Evolutionary conservation across 1,140 invertebrate species (phyloP), one percentile per base, ranked within the genome.

Genomic region (Tigriopus japonicus): DNA sequence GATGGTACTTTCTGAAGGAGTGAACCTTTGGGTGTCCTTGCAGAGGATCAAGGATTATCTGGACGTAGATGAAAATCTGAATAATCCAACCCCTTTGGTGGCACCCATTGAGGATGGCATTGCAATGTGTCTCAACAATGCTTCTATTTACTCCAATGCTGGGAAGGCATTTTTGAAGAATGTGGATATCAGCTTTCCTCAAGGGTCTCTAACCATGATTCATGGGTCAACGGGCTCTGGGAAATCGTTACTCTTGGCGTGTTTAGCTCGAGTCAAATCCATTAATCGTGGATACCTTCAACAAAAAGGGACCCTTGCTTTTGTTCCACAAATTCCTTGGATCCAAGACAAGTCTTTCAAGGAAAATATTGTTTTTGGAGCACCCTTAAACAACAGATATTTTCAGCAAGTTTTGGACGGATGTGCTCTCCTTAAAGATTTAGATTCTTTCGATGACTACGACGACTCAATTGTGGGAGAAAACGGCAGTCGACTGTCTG

Each of bases 211-310:
- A 3, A 49, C 45, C 21, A 82, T 81, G 0, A 72, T 89, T 3
- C 80, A 89, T 43, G 86, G 86, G 2, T 79, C 81, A 41, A 85
- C 88, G 24, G 85, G 85, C 6, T 75, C 81, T 0, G 85, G 86
- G 14, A 89, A 89, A 56, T 40, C 69, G 3, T 71, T 71, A 5
- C 52, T 74, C 10, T 49, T 74, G 2, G 68, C 69, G 9, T 67
- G 69, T 42, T 65, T 73, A 6, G 61, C 72, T 28, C 71, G 72
- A 53, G 71, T 73, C 59, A 65, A 69, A 63, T 14, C 15, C 14
- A 23, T 56, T n/a, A 21, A 19, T 13, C 21, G 53, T 13, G 59
- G 59, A 40, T 19, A 65, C 35, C 58, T 74, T 6, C 65, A 63
- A n/a, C 45, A 64, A 5, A 21, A 71, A 65, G 72, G 71, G 19